Evolutionary conservation across 2,888 invertebrate genomes (phyloP).

Genomic region (Drosophila engyochracea): DNA sequence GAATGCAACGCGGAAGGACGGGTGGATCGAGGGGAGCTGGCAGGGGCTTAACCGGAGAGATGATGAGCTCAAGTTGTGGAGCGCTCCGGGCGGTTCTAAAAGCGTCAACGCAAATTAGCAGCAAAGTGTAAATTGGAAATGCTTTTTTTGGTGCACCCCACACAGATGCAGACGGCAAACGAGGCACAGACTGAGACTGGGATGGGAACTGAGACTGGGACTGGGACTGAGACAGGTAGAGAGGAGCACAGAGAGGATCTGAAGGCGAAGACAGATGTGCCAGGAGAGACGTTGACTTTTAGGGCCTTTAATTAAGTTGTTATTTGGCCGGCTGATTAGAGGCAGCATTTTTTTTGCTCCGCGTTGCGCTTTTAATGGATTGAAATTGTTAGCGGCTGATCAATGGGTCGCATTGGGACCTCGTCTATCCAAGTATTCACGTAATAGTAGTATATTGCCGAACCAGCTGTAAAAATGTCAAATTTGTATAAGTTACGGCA

Average conservation of each 20-base stretch:
- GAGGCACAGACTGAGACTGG: conserved; percentile 27
- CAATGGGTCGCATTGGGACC: conserved; percentile 30
- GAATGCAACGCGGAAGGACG: conserved; percentile 63
- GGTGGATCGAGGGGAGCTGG: background rate
- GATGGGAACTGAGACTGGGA: background rate
- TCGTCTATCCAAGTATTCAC: background rate
- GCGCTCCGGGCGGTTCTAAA: conserved; percentile 77
- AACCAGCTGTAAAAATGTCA: conserved; percentile 75
- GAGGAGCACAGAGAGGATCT: background rate
- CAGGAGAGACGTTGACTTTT: conserved; percentile 56
- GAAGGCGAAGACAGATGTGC: conserved; percentile 6
- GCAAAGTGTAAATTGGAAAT: conserved; percentile 82
- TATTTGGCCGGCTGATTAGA: conserved; percentile 75
- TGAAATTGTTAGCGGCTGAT: conserved; percentile 54
- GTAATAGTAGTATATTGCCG: conserved; percentile 7
- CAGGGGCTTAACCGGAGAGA: conserved; percentile 26
- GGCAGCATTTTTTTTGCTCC: conserved; percentile 62
- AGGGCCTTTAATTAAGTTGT: conserved; percentile 76
- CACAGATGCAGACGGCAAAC: conserved; percentile 41
- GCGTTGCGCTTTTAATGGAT: conserved; percentile 48
- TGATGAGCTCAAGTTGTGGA: conserved; percentile 54
- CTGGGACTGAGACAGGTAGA: background rate
- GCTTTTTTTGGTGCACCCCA: conserved; percentile 79
- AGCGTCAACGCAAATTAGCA: conserved; percentile 81
- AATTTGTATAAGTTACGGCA: conserved; percentile 76